Conservation (phyloP, 1,140 invertebrate genomes). For the Trissolcus basalis region DNA sequence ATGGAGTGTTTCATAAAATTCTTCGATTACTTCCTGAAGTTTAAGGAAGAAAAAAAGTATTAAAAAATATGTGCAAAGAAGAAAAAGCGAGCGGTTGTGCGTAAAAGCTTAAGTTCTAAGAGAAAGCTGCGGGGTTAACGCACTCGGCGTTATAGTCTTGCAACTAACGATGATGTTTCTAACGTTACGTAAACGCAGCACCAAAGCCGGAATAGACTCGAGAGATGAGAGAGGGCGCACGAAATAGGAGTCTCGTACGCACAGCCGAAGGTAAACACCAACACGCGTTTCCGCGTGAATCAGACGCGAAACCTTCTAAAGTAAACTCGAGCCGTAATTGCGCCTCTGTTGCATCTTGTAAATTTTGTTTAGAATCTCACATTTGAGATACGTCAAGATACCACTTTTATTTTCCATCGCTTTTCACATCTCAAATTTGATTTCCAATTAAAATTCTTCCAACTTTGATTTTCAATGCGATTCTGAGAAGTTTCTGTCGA, state of each 20-base stretch:
- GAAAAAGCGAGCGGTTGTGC: constrained; percentile 53
- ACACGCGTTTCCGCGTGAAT: constrained; percentile 3
- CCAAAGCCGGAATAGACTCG: constrained; percentile 57
- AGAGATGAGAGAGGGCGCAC: constrained; percentile 48
- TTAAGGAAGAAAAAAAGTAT: constrained; percentile 44
- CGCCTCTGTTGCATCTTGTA: no score
- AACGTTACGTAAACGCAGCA: constrained; percentile 70
- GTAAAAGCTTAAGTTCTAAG: constrained; percentile 57
- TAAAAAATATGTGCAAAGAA: constrained; percentile 45
- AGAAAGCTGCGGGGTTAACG: constrained; percentile 71
- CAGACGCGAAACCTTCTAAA: constrained; percentile 22
- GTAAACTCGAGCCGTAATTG: constrained; percentile 5
- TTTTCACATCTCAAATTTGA: no score
- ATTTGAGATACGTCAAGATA: background rate
- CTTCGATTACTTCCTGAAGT: no score
- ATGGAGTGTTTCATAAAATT: no score
- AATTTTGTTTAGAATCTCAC: no score
- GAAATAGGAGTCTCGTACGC: constrained; percentile 46
- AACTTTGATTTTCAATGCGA: no score
- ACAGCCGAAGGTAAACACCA: constrained; percentile 39
- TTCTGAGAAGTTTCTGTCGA: no score
- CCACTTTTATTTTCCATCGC: background rate
- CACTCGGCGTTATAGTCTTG: constrained; percentile 65
- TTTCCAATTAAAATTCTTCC: no score
- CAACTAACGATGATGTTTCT: constrained; percentile 73